Base-by-base conservation (phyloP, 2,888 invertebrate species). In the Stenotaenia linearis region DNA sequence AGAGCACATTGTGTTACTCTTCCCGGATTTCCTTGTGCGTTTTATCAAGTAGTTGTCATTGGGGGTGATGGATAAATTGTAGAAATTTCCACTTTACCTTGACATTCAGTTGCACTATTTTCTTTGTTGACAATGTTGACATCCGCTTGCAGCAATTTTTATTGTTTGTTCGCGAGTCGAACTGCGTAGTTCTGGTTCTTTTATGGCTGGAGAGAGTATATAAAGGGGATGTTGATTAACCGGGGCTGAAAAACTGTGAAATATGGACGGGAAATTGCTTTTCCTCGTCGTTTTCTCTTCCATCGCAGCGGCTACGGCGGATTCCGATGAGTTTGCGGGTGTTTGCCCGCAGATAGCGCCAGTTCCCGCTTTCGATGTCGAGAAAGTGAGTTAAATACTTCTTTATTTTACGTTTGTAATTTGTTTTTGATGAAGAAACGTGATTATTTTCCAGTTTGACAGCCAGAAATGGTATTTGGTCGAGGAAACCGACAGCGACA, bases 341-440 rank as follows among this genome's bases (percentile, higher is more conserved):
- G 30, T 56, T 2, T 78, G 78, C 21, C 78, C 78, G 12, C 35
- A 61, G 30, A 56, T 78, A 30, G 18, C 61, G 56, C 61, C 78
- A 18, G 78, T 56, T 30, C 21, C 61, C 25, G 30, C 18, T 30
- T 78, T 78, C n/a, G 77, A 77, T 45, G 21, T 77, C 10, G 40
- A 37, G 7, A 77, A 21, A 45, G 76, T 75, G 32, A 7, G 32
- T 75, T 35, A 3, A 18, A 75, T 37, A n/a, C 0, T 30, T 15
- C 12, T 21, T 21, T 32, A 7, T n/a, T 30, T 23, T 1, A 0
- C 1, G 3, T 1, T 75, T 35, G 9, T 32, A 25, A 25, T 74
- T 30, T 2, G 12, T 9, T 74, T 2, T 75, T 32, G 15, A 21
- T 75, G n/a, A n/a, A n/a, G n/a, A n/a, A n/a, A n/a, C n/a, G 6